A percentile compares a stretch with the other conserved stretches of the same genome.
Evolutionary conservation across 1,140 invertebrate genomes (phyloP).

Genomic region (Mactra quadrangularis): DNA sequence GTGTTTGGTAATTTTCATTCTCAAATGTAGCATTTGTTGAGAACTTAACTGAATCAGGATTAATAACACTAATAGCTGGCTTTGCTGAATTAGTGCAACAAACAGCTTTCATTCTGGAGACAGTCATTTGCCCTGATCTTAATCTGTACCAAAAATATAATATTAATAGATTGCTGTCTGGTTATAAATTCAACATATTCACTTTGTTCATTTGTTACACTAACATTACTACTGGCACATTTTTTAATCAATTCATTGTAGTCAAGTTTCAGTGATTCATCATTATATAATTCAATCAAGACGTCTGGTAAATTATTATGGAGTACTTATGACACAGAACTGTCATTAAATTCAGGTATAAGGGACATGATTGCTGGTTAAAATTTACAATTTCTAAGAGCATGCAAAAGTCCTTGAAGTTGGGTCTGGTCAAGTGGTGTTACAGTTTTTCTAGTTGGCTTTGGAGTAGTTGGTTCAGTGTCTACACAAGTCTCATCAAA

Average conservation of each 20-base stretch:
- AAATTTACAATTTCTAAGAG: neutral
- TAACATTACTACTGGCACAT: neutral
- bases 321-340: conserved; percentile 2
- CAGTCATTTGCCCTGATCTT: conserved; percentile 32
- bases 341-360: neutral
- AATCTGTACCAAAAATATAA: conserved; percentile 28
- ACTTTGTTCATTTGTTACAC: neutral
- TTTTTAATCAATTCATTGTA: neutral
- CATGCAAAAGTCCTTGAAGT: neutral
- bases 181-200: conserved; percentile 19
- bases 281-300: conserved; percentile 12
- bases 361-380: conserved; percentile 21
- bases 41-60: neutral
- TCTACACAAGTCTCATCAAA: neutral
- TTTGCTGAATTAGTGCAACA: neutral
- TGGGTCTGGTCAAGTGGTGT: conserved; percentile 1
- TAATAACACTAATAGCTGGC: conserved; percentile 12
- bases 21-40: neutral
- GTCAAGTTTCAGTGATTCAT: neutral
- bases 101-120: conserved; percentile 26
- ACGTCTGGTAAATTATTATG: neutral
- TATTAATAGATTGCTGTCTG: neutral
- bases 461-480: neutral
- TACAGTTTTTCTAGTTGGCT: neutral
- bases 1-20: no score